Evolutionary conservation across 2,113 vertebrate genomes (phyloP).

Genomic region (Brienomyrus longianalis): DNA sequence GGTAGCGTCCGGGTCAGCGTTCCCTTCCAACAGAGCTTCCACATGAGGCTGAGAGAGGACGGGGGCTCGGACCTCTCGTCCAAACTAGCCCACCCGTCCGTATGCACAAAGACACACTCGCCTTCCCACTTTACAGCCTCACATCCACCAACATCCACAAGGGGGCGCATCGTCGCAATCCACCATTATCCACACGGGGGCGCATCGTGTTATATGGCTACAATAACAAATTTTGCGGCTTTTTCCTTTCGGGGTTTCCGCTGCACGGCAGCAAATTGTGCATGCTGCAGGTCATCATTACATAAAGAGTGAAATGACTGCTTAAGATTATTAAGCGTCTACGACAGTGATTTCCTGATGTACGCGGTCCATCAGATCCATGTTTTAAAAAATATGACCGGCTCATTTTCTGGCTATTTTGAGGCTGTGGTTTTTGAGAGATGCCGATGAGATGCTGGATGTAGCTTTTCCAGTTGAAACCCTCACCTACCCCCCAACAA

Average conservation of each 20-base stretch:
- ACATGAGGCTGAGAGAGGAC: neutral
- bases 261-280: neutral
- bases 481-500: neutral
- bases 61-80: neutral
- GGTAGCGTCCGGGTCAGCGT: constrained; percentile 8
- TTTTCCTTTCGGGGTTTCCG: neutral
- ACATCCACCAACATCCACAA: neutral
- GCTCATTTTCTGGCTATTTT: neutral
- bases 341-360: neutral
- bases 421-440: neutral
- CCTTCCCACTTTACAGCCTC: neutral
- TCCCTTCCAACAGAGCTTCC: constrained; percentile 1
- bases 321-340: neutral
- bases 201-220: neutral
- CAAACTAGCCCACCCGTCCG: neutral
- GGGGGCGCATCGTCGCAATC: neutral
- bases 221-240: neutral
- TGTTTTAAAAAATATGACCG: neutral
- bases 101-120: neutral
- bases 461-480: neutral
- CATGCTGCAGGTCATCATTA: neutral
- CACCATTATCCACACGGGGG: neutral
- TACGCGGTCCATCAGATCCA: neutral
- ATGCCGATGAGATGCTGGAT: neutral
- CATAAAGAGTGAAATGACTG: neutral